Conservation (phyloP, 2,113 vertebrate genomes). For the Laterallus jamaicensis region DNA sequence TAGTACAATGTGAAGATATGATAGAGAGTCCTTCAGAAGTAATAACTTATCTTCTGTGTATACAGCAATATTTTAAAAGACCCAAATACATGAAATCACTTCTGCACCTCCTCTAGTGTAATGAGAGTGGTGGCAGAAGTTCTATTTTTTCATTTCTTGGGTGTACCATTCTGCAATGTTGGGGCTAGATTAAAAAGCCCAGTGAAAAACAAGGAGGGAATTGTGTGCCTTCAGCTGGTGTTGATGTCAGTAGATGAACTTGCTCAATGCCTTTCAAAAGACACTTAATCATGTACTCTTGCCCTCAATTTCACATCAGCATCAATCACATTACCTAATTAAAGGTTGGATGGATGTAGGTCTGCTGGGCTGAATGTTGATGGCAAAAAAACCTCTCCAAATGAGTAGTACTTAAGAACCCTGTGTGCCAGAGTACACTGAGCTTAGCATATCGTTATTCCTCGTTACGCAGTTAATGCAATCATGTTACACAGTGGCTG, state of each 20-base stretch:
- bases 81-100: not conserved
- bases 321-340: not conserved
- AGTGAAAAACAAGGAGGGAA: not conserved
- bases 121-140: not conserved
- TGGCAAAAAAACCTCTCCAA: not conserved
- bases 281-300: not conserved
- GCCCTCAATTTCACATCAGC: not conserved
- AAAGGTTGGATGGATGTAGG: not conserved
- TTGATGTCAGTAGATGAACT: not conserved
- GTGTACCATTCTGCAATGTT: fast-evolving
- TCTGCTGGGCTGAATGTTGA: not conserved
- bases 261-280: not conserved
- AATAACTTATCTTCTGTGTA: not conserved
- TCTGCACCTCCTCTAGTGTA: not conserved
- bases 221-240: conserved; percentile 2
- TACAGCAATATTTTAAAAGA: not conserved
- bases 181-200: not conserved
- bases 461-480: not conserved
- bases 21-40: not conserved
- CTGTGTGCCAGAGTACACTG: not conserved
- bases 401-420: not conserved
- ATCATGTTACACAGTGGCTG: not conserved
- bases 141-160: not conserved
- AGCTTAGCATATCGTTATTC: fast-evolving
- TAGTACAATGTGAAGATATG: not conserved